Conservation (phyloP, 2,113 vertebrate species). For the Mobula hypostoma region DNA sequence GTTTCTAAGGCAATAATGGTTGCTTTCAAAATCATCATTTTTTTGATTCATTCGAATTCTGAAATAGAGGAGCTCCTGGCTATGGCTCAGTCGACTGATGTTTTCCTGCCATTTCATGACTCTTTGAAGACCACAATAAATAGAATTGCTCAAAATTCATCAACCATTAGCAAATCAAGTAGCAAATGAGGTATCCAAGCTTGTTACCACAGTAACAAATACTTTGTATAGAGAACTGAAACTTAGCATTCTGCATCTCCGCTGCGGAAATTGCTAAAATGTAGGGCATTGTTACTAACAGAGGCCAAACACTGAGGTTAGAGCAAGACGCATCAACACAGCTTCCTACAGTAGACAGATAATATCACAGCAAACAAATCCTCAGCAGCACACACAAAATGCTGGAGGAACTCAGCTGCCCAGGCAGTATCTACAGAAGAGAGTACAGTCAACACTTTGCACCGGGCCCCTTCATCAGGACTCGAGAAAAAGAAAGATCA, state of each 20-base stretch:
- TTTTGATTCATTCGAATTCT: not conserved
- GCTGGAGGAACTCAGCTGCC: too few relatives aligned
- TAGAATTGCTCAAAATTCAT: not conserved
- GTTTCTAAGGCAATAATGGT: not conserved
- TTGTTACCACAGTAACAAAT: not conserved
- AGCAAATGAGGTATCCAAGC: not conserved
- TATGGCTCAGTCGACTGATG: not conserved
- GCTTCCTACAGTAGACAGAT: not conserved
- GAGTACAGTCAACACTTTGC: too few relatives aligned
- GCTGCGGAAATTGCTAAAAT: not conserved
- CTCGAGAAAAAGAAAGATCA: too few relatives aligned
- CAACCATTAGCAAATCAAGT: not conserved
- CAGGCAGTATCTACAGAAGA: too few relatives aligned
- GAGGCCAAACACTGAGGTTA: not conserved
- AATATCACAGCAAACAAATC: not conserved
- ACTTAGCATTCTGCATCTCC: not conserved
- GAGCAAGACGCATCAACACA: not conserved
- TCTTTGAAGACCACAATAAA: not conserved
- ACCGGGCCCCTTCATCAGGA: too few relatives aligned
- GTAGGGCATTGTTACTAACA: not conserved
- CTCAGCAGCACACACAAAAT: not conserved
- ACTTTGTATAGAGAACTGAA: not conserved
- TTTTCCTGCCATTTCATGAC: not conserved
- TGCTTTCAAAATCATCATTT: not conserved
- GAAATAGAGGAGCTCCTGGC: not conserved